Base-by-base conservation (phyloP, 2,888 invertebrate genomes). In the Serripes groenlandicus region DNA sequence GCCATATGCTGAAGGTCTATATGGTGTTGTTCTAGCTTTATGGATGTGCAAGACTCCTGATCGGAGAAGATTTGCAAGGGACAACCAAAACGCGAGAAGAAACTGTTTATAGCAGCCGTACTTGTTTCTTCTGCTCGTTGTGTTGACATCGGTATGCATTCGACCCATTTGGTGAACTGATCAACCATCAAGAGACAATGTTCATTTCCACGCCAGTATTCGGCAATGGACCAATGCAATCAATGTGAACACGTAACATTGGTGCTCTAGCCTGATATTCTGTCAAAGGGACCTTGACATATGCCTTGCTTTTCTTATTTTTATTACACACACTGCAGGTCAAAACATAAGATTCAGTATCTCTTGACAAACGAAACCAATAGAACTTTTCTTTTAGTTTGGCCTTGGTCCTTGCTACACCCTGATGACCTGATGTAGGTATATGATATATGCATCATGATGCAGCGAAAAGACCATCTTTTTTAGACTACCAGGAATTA, bases 181-280 rank as follows among this genome's bases (percentile, higher is more conserved):
- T n/a, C n/a, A n/a, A n/a, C 56, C 30, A 74, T 54, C 74, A 74
- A 52, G 3, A 74, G 64, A 18, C 56, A 30, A 54, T 81, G 58
- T 42, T 73, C 68, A 66, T 81, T 81, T 3, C 76, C 69, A 23
- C 49, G 34, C 0, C 34, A 23, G 68, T 75, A 26, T 52, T 68
- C 4, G 73, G 66, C 28, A 79, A 69, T 30, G 74, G 79, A 23
- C 79, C 78, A 3, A 78, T 21, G 26, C 52, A 78, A 68, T 78
- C 78, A n/a, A 78, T 56, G 58, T 78, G 78, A n/a, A 78, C 74
- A 15, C 78, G 3, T 35, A 74, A 64, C 78, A 78, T 78, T 4
- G 78, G 78, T 26, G 56, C 15, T 96, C 97, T 91, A 98, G 99
- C 95, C 97, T 98, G 34, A 97, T 97, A 93, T 98, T 98, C 28